Conservation (phyloP, 2,797 vertebrate species). For the Paramormyrops hopkinsi region DNA sequence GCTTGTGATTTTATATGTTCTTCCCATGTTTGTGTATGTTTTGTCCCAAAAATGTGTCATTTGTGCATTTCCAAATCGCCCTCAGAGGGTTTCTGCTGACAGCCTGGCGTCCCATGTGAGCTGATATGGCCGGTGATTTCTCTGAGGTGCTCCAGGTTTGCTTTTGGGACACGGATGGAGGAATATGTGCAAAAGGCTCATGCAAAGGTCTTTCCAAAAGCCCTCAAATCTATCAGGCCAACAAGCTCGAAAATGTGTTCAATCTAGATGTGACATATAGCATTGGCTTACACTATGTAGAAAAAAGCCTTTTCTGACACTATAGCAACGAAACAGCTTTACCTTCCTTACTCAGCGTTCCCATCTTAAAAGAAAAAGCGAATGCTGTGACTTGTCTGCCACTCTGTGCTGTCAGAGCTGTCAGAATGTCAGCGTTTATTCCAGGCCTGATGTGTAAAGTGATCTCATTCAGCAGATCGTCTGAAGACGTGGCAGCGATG, state of each 20-base stretch:
- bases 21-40: not conserved
- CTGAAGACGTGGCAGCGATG: not conserved
- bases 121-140: not conserved
- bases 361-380: not conserved
- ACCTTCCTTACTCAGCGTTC: not conserved
- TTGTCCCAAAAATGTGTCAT: not conserved
- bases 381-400: not conserved
- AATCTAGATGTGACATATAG: not conserved
- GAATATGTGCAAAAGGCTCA: not conserved
- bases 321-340: not conserved
- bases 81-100: not conserved
- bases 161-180: not conserved
- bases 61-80: not conserved
- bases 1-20: not conserved
- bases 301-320: not conserved
- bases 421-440: not conserved
- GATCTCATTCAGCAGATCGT: not conserved
- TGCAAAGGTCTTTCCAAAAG: not conserved
- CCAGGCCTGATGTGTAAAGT: conserved; percentile 8
- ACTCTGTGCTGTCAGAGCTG: not conserved
- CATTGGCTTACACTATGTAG: not conserved
- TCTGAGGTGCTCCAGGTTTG: not conserved
- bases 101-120: not conserved
- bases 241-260: not conserved
- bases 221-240: not conserved